Percentiles rank a stretch among this genome's conserved stretches.
Conservation (phyloP, 2,888 invertebrate species). For the Gastrophysa polygoni region DNA sequence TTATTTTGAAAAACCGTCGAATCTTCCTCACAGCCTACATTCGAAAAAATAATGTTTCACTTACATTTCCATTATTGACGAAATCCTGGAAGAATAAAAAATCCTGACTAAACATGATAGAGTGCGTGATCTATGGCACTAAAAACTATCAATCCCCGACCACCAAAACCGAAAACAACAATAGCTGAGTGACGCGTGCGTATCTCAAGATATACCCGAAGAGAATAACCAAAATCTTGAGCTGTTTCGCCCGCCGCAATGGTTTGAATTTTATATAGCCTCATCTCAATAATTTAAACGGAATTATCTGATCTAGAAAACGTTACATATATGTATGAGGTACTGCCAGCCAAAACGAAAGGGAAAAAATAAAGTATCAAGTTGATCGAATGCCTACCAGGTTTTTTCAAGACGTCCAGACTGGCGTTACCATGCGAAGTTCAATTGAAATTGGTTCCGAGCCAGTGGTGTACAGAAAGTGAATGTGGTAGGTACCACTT, state of each 20-base stretch:
- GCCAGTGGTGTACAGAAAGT: neutral
- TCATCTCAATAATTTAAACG: neutral
- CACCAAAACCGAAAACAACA: neutral
- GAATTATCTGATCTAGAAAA: neutral
- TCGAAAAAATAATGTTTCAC: neutral
- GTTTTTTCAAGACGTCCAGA: neutral
- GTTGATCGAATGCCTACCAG: neutral
- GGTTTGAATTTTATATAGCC: neutral
- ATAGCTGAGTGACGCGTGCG: neutral
- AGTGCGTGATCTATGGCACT: neutral
- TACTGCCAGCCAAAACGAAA: neutral
- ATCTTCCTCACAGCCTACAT: no score
- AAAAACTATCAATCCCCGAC: no score
- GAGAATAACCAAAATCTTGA: neutral
- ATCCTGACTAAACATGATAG: neutral
- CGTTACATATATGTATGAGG: conserved; percentile 1
- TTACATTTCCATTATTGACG: neutral
- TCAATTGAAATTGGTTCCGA: neutral
- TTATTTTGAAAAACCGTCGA: no score
- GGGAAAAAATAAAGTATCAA: neutral
- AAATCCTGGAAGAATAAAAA: neutral
- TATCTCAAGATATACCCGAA: neutral
- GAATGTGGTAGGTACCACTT: no score
- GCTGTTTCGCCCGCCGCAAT: neutral
- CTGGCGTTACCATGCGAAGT: neutral